Evolutionary conservation across 2,888 invertebrate genomes (phyloP).

Genomic region (Macrophya annulata): DNA sequence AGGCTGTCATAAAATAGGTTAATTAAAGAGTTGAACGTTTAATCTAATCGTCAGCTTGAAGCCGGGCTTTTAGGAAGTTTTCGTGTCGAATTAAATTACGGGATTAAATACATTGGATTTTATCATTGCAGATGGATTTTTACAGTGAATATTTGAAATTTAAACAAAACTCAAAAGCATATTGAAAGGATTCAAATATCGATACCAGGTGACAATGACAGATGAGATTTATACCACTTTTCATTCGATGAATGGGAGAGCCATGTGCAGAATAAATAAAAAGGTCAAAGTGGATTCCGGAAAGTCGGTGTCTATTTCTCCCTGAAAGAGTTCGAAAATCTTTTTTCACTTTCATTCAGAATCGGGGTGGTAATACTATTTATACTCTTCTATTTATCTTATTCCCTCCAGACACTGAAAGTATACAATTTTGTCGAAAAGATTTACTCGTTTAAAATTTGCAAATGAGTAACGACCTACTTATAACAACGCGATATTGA

Average conservation of each 20-base stretch:
- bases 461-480: slow-evolving; percentile 19
- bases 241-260: slow-evolving; percentile 47
- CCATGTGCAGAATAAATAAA: slow-evolving; percentile 35
- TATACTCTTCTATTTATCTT: background rate
- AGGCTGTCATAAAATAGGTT: background rate
- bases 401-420: background rate
- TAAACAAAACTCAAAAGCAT: background rate
- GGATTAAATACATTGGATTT: background rate
- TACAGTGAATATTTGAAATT: background rate
- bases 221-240: slow-evolving; percentile 36
- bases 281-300: slow-evolving; percentile 41
- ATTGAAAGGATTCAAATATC: background rate
- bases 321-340: background rate
- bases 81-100: background rate
- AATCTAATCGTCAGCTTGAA: background rate
- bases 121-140: background rate
- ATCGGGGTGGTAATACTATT: background rate
- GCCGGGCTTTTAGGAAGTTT: background rate
- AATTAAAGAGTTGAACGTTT: background rate
- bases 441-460: slow-evolving; percentile 4
- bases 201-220: slow-evolving; percentile 49
- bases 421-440: slow-evolving; percentile 18
- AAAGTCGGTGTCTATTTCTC: slow-evolving; percentile 10
- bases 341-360: background rate
- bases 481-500: slow-evolving; percentile 39